Conservation (phyloP, 2,797 vertebrate genomes). For the Kryptopterus vitreolus region DNA sequence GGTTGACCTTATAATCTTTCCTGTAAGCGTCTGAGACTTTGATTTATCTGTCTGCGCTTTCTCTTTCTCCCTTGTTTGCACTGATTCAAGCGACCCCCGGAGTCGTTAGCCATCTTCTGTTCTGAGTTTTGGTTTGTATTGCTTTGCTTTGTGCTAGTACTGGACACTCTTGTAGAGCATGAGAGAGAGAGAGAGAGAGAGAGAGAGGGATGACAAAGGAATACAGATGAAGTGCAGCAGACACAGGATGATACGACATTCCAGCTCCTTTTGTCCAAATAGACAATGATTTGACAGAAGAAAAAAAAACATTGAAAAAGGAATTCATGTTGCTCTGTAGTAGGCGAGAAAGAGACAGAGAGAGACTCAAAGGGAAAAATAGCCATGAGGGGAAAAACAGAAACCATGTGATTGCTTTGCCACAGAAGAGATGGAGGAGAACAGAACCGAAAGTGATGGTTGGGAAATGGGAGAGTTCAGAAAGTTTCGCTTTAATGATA, state of each 20-base stretch:
- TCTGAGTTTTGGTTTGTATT: constrained; percentile 54
- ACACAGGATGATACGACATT: constrained; percentile 51
- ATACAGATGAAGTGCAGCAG: constrained; percentile 54
- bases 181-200: constrained; percentile 46
- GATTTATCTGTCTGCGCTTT: constrained; percentile 33
- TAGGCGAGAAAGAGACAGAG: constrained; percentile 23
- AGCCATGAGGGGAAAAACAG: constrained; percentile 4
- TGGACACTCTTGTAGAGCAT: constrained; percentile 23
- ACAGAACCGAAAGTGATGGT: not conserved
- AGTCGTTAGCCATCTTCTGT: constrained; percentile 54
- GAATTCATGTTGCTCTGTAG: constrained; percentile 52
- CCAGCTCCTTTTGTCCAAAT: constrained; percentile 46
- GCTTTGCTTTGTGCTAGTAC: constrained; percentile 49
- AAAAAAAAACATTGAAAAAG: not conserved
- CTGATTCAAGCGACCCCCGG: constrained; percentile 56
- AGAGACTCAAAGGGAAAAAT: constrained; percentile 53
- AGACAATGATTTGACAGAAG: constrained; percentile 25
- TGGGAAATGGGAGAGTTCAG: not conserved
- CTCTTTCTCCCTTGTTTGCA: not conserved
- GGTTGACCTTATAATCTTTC: constrained; percentile 43
- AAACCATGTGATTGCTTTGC: not conserved
- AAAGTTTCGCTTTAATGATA: not conserved
- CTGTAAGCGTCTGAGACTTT: constrained; percentile 31
- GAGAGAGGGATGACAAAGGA: constrained; percentile 48
- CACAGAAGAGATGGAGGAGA: constrained; percentile 51